Conservation (phyloP, 2,113 vertebrate species). For the Zosterops pallidus region DNA sequence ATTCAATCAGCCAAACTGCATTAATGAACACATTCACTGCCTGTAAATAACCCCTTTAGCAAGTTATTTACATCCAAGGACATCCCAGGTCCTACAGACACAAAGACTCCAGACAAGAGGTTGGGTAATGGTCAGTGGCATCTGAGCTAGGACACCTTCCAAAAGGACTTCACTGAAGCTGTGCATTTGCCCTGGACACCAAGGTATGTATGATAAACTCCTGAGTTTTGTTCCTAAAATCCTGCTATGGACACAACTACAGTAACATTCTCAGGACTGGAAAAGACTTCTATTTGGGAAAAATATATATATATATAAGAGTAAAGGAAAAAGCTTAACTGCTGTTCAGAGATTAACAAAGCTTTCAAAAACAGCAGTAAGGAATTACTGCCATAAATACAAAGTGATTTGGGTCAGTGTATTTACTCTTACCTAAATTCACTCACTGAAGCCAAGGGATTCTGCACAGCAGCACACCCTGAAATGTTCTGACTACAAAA, state of each 20-base stretch:
- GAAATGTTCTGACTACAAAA: not conserved
- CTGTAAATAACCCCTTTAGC: not conserved
- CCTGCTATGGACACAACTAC: not conserved
- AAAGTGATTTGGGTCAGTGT: not conserved
- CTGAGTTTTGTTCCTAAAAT: not conserved
- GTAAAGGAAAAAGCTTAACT: not conserved
- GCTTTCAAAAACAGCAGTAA: not conserved
- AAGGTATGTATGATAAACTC: not conserved
- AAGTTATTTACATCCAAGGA: not conserved
- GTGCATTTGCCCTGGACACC: accelerated
- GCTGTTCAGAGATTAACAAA: not conserved
- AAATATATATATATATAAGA: not conserved
- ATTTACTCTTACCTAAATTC: not conserved
- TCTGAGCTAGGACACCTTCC: not conserved
- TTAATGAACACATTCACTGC: not conserved
- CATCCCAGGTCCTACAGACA: not conserved
- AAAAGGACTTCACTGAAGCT: not conserved
- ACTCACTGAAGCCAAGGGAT: not conserved
- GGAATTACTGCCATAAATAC: not conserved
- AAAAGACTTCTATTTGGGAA: not conserved
- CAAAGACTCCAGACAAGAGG: not conserved
- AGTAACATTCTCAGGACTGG: not conserved
- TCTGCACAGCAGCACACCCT: not conserved
- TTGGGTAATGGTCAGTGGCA: not conserved
- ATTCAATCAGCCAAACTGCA: not conserved